Conservation (phyloP, 1,140 invertebrate species). For the Drosophila kepulauana region DNA sequence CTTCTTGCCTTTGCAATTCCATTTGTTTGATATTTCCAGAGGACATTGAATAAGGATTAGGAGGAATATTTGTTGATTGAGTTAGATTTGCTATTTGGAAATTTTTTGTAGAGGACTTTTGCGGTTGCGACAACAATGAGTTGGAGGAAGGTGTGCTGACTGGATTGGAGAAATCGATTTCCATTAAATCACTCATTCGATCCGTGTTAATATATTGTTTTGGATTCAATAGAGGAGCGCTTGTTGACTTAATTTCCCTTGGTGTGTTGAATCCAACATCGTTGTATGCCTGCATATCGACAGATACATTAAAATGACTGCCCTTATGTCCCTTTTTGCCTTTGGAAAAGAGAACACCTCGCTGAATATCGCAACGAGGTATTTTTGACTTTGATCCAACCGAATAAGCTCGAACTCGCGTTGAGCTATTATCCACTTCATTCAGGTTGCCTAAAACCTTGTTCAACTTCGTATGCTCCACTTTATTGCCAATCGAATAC, state of each 20-base stretch:
- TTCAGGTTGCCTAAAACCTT: constrained; percentile 68
- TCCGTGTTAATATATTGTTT: constrained; percentile 88
- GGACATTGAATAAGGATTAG: constrained; percentile 38
- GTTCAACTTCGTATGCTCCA: constrained; percentile 86
- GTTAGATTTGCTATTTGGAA: constrained; percentile 34
- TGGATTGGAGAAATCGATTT: constrained; percentile 90
- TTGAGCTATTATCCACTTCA: constrained; percentile 65
- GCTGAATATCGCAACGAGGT: constrained; percentile 79
- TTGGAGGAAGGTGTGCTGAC: constrained; percentile 31
- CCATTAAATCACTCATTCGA: constrained; percentile 92
- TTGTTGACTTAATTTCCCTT: constrained; percentile 86
- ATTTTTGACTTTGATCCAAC: constrained; percentile 89
- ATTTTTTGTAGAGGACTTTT: constrained; percentile 30
- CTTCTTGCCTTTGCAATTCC: constrained; percentile 39
- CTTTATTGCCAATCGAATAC: constrained; percentile 94
- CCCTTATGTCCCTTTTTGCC: constrained; percentile 54
- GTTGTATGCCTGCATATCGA: constrained; percentile 25
- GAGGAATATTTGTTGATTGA: constrained; percentile 48
- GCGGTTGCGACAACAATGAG: constrained; percentile 35
- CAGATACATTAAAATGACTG: constrained; percentile 66
- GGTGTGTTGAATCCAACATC: constrained; percentile 20
- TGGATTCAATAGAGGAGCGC: constrained; percentile 87
- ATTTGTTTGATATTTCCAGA: constrained; percentile 39
- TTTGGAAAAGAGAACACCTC: constrained; percentile 58
- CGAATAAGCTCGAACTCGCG: constrained; percentile 89